These are phyloP conservation scores for Sebastes diploproa DNA, from an alignment of 2,797 vertebrate species.

Conservation along the genomic window DNA sequence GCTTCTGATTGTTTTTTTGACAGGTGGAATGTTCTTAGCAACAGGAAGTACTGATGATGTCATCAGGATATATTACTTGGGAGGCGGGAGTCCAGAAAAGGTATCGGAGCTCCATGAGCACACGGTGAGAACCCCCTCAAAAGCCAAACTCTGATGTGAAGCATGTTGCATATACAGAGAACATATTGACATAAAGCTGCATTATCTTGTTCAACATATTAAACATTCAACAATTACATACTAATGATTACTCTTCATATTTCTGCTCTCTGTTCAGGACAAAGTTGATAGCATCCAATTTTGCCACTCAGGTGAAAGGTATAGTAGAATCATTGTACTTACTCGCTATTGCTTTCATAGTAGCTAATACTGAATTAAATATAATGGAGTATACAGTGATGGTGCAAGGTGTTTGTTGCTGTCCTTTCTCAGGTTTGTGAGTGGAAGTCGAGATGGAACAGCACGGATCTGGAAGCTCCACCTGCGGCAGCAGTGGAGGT, in stretches of 20 bases:
- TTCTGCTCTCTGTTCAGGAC: constrained; percentile 81
- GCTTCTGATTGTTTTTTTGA: background rate
- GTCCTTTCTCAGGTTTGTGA: constrained; percentile 88
- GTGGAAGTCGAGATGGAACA: constrained; percentile 96
- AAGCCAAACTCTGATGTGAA: background rate
- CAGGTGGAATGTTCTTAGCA: constrained; percentile 97
- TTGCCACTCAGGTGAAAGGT: constrained; percentile 94
- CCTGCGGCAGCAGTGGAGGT: constrained; percentile 91
- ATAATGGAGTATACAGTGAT: background rate
- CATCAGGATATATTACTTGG: constrained; percentile 98
- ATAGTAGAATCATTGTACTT: constrained; percentile 37
- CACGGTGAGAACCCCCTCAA: constrained; percentile 82
- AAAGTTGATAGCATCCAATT: constrained; percentile 99
- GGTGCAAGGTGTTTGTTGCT: background rate
- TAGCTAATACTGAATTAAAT: background rate
- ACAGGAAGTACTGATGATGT: constrained; percentile 98
- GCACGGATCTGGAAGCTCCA: constrained; percentile 94
- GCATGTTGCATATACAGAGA: background rate
- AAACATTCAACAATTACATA: background rate
- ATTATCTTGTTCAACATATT: background rate
- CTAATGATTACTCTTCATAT: background rate
- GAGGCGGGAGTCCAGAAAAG: constrained; percentile 92
- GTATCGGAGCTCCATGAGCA: constrained; percentile 94
- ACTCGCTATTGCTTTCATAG: background rate
- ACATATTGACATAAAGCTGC: background rate